Percentiles rank a stretch among this genome's conserved stretches.
These are phyloP conservation scores for Tamias sibiricus DNA, from an alignment of 2,113 vertebrate genomes.

Conservation along the genomic window DNA sequence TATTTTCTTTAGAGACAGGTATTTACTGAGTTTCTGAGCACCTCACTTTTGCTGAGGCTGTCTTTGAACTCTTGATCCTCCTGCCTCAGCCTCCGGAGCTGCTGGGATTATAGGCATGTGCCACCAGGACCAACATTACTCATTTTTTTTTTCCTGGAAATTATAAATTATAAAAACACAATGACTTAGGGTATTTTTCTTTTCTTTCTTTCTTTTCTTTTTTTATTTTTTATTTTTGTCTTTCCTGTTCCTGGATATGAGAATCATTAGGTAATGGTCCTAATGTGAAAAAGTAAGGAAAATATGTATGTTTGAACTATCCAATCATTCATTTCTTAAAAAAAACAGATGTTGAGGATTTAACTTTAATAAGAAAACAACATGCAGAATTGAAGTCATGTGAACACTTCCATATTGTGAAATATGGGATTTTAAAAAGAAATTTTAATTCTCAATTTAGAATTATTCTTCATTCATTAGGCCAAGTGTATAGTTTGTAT, in stretches of 20 bases:
- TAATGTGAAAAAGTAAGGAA: background rate
- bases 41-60: too few species aligned
- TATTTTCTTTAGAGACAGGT: too few species aligned
- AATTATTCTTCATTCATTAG: conserved; percentile 16
- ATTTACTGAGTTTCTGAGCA: too few species aligned
- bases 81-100: too few species aligned
- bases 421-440: background rate
- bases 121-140: too few species aligned
- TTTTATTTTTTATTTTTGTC: too few species aligned
- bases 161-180: background rate
- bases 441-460: background rate
- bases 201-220: background rate
- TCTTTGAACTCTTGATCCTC: too few species aligned
- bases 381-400: background rate
- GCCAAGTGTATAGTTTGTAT: background rate
- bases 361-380: background rate
- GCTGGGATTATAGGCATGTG: too few species aligned
- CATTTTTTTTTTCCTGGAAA: background rate
- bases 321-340: background rate
- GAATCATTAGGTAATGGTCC: background rate
- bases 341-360: background rate
- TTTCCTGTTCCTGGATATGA: background rate
- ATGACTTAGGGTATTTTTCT: background rate
- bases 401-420: background rate
- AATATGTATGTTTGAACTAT: background rate